These are phyloP conservation scores for Siderastrea siderea DNA, from an alignment of 92 coral and sea anemone species.

Conservation along the genomic window DNA sequence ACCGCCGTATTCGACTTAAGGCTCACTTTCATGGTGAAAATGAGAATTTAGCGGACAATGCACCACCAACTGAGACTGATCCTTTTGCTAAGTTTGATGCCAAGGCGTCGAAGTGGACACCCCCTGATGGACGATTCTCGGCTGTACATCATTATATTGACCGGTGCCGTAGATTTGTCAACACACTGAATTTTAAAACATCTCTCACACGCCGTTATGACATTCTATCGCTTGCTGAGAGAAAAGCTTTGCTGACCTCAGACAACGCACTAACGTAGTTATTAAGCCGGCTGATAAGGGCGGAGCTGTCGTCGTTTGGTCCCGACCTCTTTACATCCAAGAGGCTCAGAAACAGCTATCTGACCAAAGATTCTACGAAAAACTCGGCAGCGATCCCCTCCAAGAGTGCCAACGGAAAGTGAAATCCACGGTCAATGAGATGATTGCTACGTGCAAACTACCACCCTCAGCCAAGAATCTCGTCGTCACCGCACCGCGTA, in stretches of 20 bases:
- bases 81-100: neutral
- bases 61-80: neutral
- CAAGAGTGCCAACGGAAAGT: neutral
- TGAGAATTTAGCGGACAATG: neutral
- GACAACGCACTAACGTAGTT: too few relatives aligned
- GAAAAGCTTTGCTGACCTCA: neutral
- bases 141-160: neutral
- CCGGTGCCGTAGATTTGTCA: neutral
- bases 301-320: neutral
- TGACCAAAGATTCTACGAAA: conserved; percentile 2
- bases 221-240: neutral
- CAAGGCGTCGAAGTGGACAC: neutral
- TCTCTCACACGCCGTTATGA: too few relatives aligned
- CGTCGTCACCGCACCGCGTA: too few relatives aligned
- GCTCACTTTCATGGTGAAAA: neutral
- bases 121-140: neutral
- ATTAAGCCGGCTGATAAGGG: too few relatives aligned
- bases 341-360: neutral
- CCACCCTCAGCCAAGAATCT: too few relatives aligned
- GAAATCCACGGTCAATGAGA: neutral
- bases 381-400: neutral
- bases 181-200: neutral
- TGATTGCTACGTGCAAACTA: neutral
- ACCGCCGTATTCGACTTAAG: neutral
- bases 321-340: neutral